A percentile compares a stretch with the other conserved stretches of the same genome.
Evolutionary conservation across 2,113 vertebrate genomes (phyloP).

Genomic region (Xenus cinereus): DNA sequence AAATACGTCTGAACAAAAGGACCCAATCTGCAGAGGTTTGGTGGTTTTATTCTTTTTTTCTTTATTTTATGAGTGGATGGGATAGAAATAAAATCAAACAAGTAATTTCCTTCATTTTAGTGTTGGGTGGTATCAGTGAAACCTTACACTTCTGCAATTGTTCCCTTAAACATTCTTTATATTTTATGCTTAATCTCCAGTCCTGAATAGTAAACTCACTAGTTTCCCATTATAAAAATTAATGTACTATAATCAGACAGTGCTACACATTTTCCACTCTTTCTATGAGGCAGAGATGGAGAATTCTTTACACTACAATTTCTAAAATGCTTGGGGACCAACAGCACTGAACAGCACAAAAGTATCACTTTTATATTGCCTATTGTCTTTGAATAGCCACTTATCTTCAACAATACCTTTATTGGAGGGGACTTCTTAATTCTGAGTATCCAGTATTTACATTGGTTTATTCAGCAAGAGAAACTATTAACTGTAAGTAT

Average conservation of each 20-base stretch:
- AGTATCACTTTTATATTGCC: not conserved
- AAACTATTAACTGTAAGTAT: not conserved
- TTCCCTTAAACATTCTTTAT: not conserved
- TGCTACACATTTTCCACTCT: not conserved
- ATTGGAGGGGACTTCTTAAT: not conserved
- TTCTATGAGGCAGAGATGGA: not conserved
- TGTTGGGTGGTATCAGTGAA: not conserved
- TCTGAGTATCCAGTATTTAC: not conserved
- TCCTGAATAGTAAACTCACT: not conserved
- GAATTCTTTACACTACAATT: not conserved
- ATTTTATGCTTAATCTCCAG: not conserved
- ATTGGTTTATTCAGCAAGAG: not conserved
- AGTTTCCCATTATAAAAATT: not conserved
- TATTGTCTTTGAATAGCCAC: not conserved
- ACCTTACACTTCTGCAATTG: not conserved
- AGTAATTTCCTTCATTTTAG: not conserved
- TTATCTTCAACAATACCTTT: not conserved
- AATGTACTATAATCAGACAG: not conserved
- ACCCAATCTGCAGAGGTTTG: not conserved
- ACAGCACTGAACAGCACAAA: not conserved
- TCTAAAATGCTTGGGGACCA: not conserved
- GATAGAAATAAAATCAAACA: not conserved
- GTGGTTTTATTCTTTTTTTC: too few relatives aligned
- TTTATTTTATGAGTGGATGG: not conserved
- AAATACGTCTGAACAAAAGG: not conserved